A percentile compares a stretch with the other conserved stretches of the same genome.
Conservation (phyloP, 1,140 invertebrate species). For the Solen grandis region DNA sequence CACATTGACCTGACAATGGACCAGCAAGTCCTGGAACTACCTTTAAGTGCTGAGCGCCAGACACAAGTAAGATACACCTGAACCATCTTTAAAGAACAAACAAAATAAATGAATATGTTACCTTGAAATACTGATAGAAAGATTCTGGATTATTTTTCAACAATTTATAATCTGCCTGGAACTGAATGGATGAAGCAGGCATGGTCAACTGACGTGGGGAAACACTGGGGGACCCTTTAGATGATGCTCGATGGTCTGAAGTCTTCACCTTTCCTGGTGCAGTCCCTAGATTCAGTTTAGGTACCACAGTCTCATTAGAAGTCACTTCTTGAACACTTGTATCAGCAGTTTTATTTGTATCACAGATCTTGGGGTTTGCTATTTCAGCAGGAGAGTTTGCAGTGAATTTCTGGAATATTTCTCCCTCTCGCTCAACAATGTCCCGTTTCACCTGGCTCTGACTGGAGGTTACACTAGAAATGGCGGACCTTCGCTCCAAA, state of each 20-base stretch:
- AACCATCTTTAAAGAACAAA: no score
- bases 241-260: no score
- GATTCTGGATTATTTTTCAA: conserved; percentile 69
- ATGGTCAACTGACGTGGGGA: conserved; percentile 53
- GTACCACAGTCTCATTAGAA: neutral
- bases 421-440: conserved; percentile 66
- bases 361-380: neutral
- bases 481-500: conserved; percentile 46
- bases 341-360: neutral
- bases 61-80: no score
- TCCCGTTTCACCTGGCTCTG: conserved; percentile 66
- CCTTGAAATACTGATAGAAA: conserved; percentile 78
- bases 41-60: no score
- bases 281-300: neutral
- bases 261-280: neutral
- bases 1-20: no score
- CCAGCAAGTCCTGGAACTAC: no score
- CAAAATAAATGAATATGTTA: conserved; percentile 51
- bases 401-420: conserved; percentile 70
- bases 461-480: conserved; percentile 56
- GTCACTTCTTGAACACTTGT: neutral
- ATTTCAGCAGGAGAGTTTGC: conserved; percentile 36
- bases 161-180: conserved; percentile 80
- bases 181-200: conserved; percentile 77
- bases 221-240: conserved; percentile 55